A percentile compares a stretch with the other conserved stretches of the same genome.
Conservation (phyloP, 1,140 invertebrate genomes). For the Bombus turneri region DNA sequence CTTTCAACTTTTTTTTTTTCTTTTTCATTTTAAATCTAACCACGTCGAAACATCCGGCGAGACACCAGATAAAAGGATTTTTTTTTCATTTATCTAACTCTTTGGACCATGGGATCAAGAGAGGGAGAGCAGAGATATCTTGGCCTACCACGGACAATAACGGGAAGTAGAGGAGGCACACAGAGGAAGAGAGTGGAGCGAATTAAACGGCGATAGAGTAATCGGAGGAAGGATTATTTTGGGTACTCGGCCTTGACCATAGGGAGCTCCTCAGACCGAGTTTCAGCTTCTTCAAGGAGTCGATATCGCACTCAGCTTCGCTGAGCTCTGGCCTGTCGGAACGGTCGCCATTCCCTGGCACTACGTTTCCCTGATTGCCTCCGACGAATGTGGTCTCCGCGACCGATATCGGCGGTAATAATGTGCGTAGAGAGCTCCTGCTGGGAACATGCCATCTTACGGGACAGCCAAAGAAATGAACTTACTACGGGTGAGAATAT, state of each 20-base stretch:
- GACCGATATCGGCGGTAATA: conserved; percentile 85
- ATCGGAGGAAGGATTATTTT: conserved; percentile 84
- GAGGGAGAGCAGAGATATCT: conserved; percentile 13
- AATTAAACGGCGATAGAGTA: conserved; percentile 87
- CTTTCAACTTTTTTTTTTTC: conserved; percentile 16
- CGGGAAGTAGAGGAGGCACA: conserved; percentile 24
- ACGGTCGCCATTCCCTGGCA: conserved; percentile 71
- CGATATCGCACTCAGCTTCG: conserved; percentile 89
- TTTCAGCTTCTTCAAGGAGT: conserved; percentile 89
- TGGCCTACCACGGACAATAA: conserved; percentile 22
- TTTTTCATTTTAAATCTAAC: conserved; percentile 13
- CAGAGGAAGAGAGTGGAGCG: conserved; percentile 21
- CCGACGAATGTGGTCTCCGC: conserved; percentile 85
- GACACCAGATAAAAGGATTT: conserved; percentile 43
- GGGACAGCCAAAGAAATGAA: conserved; percentile 51
- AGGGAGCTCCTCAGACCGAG: conserved; percentile 87
- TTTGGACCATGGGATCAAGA: conserved; percentile 51
- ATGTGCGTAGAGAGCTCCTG: conserved; percentile 84
- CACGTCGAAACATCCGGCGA: conserved; percentile 33
- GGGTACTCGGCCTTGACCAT: conserved; percentile 87
- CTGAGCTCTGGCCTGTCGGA: conserved; percentile 84
- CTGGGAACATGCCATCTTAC: conserved; percentile 85
- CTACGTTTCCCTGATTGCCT: conserved; percentile 72
- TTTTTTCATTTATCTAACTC: conserved; percentile 50
- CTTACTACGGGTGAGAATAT: conserved; percentile 18